Conservation (phyloP, 1,140 invertebrate genomes). For the Alviniconcha marisindica region DNA sequence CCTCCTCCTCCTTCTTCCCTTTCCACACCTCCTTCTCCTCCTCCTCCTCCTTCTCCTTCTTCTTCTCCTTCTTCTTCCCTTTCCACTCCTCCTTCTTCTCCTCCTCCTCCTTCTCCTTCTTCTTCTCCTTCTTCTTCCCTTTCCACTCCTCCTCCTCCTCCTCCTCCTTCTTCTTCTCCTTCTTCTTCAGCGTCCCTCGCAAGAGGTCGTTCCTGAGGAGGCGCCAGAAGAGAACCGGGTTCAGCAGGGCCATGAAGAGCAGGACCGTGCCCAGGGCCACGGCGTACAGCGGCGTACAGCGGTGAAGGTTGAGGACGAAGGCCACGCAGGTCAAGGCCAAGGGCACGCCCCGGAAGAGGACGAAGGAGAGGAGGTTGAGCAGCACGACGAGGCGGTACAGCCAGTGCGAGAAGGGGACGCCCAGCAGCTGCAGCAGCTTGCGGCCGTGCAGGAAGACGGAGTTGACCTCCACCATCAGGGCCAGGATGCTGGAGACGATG, state of each 20-base stretch:
- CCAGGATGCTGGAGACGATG: constrained; percentile 64
- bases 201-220: constrained; percentile 67
- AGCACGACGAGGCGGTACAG: constrained; percentile 56
- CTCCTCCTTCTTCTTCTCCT: not conserved
- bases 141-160: not conserved
- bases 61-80: not conserved
- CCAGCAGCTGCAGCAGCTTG: constrained; percentile 66
- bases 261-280: constrained; percentile 51
- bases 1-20: not conserved
- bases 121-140: not conserved
- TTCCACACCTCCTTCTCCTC: not conserved
- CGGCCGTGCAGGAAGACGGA: constrained; percentile 70
- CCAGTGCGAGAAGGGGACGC: constrained; percentile 56
- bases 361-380: constrained; percentile 63
- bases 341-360: constrained; percentile 57
- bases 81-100: not conserved
- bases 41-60: not conserved
- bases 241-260: constrained; percentile 64
- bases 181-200: constrained; percentile 23
- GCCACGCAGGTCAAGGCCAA: constrained; percentile 55
- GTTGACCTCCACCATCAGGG: constrained; percentile 69
- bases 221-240: constrained; percentile 65
- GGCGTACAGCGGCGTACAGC: constrained; percentile 51
- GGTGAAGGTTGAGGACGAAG: constrained; percentile 46
- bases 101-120: not conserved